These are phyloP conservation scores for Hylyphantes graminicola DNA, from an alignment of 1,140 invertebrate genomes.

Conservation along the genomic window DNA sequence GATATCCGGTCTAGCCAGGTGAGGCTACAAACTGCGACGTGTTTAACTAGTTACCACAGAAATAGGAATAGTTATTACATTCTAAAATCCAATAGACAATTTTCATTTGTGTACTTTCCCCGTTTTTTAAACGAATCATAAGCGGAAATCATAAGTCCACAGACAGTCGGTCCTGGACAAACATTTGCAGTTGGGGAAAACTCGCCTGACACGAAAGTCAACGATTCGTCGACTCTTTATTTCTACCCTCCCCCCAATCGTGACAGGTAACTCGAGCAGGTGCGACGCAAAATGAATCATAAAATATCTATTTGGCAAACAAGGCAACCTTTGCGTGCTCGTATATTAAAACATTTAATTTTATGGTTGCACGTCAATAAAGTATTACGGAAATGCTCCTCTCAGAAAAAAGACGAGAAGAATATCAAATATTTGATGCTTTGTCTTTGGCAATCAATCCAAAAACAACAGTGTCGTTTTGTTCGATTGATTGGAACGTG, in stretches of 20 bases:
- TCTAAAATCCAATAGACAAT: too few species aligned
- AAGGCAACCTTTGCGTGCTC: slow-evolving; percentile 6
- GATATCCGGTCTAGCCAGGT: too few species aligned
- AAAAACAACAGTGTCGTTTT: too few species aligned
- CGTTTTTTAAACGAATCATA: neutral
- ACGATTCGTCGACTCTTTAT: slow-evolving; percentile 1
- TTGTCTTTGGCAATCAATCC: neutral
- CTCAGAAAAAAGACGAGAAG: neutral
- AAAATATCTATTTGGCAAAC: slow-evolving; percentile 51
- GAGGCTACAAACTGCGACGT: too few species aligned
- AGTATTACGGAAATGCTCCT: slow-evolving; percentile 24
- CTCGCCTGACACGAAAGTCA: slow-evolving; percentile 20
- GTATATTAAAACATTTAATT: slow-evolving; percentile 48
- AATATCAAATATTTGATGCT: slow-evolving; percentile 32
- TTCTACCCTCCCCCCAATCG: slow-evolving; percentile 1
- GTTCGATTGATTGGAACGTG: too few species aligned
- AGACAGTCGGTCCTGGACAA: neutral
- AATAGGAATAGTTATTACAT: too few species aligned
- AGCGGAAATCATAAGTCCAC: slow-evolving; percentile 11
- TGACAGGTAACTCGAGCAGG: slow-evolving; percentile 35
- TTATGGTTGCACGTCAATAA: slow-evolving; percentile 41
- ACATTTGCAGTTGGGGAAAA: slow-evolving; percentile 39
- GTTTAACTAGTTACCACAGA: too few species aligned
- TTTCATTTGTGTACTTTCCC: too few species aligned
- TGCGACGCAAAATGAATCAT: slow-evolving; percentile 46